A percentile compares a stretch with the other conserved stretches of the same genome.
Evolutionary conservation across 2,113 vertebrate genomes (phyloP).

Genomic region (Tapirus terrestris): DNA sequence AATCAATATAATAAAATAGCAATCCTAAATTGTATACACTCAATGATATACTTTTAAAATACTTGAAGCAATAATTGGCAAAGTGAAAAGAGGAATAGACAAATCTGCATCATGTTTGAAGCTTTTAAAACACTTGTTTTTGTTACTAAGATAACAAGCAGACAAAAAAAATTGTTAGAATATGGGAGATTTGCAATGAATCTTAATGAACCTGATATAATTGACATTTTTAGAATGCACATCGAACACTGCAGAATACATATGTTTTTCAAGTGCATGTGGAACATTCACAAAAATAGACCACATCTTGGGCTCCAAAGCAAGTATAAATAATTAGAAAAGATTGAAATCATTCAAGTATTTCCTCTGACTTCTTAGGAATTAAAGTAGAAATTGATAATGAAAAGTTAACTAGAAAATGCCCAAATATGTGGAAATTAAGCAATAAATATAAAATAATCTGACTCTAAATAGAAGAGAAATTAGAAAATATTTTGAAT

Average conservation of each 20-base stretch:
- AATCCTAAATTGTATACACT: neutral
- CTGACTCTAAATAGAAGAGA: neutral
- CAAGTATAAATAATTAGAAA: neutral
- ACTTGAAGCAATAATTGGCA: neutral
- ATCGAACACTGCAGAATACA: neutral
- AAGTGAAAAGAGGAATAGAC: neutral
- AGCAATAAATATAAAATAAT: neutral
- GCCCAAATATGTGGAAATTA: neutral
- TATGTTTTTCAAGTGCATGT: neutral
- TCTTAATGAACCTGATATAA: neutral
- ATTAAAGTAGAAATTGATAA: neutral
- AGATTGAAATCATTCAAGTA: neutral
- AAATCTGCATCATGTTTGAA: neutral
- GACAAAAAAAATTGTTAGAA: neutral
- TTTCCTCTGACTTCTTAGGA: neutral
- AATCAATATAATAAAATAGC: neutral
- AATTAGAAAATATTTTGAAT: neutral
- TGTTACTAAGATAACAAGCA: neutral
- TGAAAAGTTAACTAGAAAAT: neutral
- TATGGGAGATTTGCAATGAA: neutral
- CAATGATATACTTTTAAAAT: neutral
- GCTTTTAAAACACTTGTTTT: neutral
- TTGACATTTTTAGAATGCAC: neutral
- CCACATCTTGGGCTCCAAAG: neutral
- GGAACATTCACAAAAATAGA: neutral